Percentiles rank a stretch among this genome's conserved stretches.
These are phyloP conservation scores for Ptilonorhynchus violaceus DNA, from an alignment of 2,113 vertebrate genomes.

Conservation along the genomic window DNA sequence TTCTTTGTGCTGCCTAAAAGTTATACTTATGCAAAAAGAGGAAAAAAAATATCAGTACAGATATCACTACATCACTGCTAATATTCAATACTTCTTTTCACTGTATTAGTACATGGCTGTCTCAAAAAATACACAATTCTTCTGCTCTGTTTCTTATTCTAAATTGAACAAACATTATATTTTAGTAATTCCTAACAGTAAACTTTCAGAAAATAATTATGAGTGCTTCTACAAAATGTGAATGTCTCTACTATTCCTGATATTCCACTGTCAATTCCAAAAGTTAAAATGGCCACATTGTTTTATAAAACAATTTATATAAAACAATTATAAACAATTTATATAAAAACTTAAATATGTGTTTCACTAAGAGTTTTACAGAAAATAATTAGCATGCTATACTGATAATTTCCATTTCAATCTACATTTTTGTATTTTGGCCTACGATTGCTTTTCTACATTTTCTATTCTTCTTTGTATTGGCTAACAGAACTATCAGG, in stretches of 20 bases:
- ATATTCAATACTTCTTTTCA: background rate
- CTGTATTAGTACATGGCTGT: background rate
- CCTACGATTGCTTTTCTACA: background rate
- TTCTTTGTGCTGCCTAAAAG: background rate
- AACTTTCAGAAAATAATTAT: background rate
- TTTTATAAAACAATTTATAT: too few species aligned
- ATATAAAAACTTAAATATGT: background rate
- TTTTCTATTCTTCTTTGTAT: background rate
- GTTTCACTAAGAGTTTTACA: background rate
- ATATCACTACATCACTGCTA: background rate
- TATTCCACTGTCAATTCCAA: background rate
- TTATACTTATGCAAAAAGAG: background rate
- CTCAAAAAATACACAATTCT: background rate
- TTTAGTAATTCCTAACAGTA: background rate
- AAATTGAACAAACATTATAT: background rate
- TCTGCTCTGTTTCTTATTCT: background rate
- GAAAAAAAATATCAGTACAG: background rate
- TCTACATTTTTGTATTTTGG: background rate
- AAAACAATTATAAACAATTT: too few species aligned
- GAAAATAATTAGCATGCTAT: background rate
- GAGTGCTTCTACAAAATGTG: background rate
- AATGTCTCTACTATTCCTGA: background rate
- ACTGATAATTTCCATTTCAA: background rate
- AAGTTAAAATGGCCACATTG: background rate
- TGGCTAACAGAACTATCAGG: conserved; percentile 30